Percentiles rank a stretch among this genome's conserved stretches.
These are phyloP conservation scores for Plectrocnemia conspersa DNA, from an alignment of 1,140 invertebrate genomes.

Conservation along the genomic window DNA sequence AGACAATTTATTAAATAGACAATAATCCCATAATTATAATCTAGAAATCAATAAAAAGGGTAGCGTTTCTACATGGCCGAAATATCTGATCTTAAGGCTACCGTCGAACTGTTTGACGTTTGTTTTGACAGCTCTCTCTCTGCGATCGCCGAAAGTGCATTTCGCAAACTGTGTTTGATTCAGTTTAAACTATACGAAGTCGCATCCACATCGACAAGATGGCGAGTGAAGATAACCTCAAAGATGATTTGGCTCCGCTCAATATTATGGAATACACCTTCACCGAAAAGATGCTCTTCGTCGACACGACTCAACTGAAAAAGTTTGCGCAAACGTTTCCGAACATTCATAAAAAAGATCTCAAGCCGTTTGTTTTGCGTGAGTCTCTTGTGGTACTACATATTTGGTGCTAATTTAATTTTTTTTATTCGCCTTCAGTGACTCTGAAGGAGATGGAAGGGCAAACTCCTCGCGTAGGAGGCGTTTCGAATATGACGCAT, in stretches of 20 bases:
- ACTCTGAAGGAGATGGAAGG: slow-evolving; percentile 19
- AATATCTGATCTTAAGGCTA: too few relatives aligned
- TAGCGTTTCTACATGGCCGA: too few relatives aligned
- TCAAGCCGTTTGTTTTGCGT: slow-evolving; percentile 11
- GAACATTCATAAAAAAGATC: slow-evolving; percentile 14
- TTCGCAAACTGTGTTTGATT: too few relatives aligned
- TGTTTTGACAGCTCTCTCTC: too few relatives aligned
- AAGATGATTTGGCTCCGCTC: slow-evolving; percentile 16
- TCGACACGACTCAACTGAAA: slow-evolving; percentile 14
- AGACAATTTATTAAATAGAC: too few relatives aligned
- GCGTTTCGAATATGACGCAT: slow-evolving; percentile 11
- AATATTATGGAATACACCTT: slow-evolving; percentile 20
- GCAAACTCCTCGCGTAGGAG: slow-evolving; percentile 10
- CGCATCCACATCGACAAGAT: too few relatives aligned
- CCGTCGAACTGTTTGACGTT: too few relatives aligned
- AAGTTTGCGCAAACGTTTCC: slow-evolving; percentile 13
- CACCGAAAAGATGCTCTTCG: slow-evolving; percentile 19
- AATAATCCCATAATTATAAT: too few relatives aligned
- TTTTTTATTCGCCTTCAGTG: slow-evolving; percentile 1
- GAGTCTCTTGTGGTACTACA: not conserved
- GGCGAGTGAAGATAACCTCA: slow-evolving; percentile 3
- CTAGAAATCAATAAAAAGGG: too few relatives aligned
- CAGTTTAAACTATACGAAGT: too few relatives aligned
- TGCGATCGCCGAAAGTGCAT: too few relatives aligned
- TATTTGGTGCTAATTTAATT: not conserved